A percentile compares a stretch with the other conserved stretches of the same genome.
Conservation (phyloP, 2,888 invertebrate genomes). For the Petrophora chlorosata region DNA sequence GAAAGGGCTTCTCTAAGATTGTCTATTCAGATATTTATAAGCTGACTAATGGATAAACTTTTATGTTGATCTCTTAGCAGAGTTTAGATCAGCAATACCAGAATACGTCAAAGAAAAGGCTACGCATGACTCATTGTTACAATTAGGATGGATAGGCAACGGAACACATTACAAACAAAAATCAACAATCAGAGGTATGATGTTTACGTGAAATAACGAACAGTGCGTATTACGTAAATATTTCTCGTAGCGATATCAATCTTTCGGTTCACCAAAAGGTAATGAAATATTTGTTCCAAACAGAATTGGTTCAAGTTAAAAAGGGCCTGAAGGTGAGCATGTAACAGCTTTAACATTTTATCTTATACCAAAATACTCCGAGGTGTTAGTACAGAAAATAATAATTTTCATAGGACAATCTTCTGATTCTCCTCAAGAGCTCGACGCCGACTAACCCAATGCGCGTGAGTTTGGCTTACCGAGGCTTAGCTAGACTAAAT, state of each 20-base stretch:
- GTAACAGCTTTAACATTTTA: constrained; percentile 16
- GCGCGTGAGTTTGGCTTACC: constrained; percentile 49
- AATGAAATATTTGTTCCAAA: constrained; percentile 20
- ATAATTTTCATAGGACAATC: too few species aligned
- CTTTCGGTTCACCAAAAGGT: constrained; percentile 22
- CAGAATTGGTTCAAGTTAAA: constrained; percentile 12
- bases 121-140: constrained; percentile 50
- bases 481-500: constrained; percentile 62
- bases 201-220: constrained; percentile 46
- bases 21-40: constrained; percentile 4
- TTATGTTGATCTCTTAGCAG: constrained; percentile 3
- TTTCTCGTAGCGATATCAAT: constrained; percentile 30
- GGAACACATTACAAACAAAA: constrained; percentile 53
- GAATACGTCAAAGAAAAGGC: constrained; percentile 25
- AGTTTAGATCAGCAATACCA: constrained; percentile 9
- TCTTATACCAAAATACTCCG: too few species aligned
- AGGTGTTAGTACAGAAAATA: too few species aligned
- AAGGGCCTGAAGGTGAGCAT: constrained; percentile 17
- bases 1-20: constrained; percentile 13
- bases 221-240: constrained; percentile 37
- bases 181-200: constrained; percentile 45
- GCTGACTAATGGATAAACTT: constrained; percentile 15
- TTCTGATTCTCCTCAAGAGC: constrained; percentile 8
- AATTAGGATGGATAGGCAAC: constrained; percentile 41
- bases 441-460: constrained; percentile 45